These are phyloP conservation scores for Cnemophilus loriae DNA, from an alignment of 2,113 vertebrate species.

Conservation along the genomic window DNA sequence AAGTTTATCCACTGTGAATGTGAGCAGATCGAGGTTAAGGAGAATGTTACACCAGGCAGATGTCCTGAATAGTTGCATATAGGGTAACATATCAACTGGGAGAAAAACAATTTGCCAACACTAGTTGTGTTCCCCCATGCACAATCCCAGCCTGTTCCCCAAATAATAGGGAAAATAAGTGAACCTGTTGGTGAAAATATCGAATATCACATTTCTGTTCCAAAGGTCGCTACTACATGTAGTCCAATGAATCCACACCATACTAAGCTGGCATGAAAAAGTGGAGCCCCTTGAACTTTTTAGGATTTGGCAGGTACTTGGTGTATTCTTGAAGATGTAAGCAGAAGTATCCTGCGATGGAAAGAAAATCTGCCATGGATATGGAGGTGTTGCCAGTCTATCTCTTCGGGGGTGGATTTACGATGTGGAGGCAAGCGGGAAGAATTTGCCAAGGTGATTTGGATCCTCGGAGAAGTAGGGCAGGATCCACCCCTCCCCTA, in stretches of 20 bases:
- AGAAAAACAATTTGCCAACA: not conserved
- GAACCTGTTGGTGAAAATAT: not conserved
- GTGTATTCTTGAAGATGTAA: not conserved
- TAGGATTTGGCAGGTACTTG: not conserved
- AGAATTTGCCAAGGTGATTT: not conserved
- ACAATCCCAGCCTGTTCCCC: not conserved
- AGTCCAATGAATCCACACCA: fast-evolving
- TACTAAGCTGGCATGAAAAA: not conserved
- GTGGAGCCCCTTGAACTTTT: not conserved
- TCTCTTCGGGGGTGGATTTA: not conserved
- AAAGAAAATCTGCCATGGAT: not conserved
- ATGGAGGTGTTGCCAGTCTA: not conserved
- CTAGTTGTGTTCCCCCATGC: not conserved
- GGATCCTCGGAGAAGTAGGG: not conserved
- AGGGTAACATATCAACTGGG: fast-evolving
- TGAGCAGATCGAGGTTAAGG: not conserved
- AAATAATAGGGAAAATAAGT: not conserved
- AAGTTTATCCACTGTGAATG: not conserved
- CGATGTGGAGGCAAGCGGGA: fast-evolving
- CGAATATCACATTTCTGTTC: not conserved
- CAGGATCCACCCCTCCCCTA: not conserved
- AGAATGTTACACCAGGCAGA: fast-evolving
- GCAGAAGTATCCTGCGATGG: not conserved
- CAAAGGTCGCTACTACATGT: not conserved
- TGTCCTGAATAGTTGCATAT: not conserved